These are phyloP conservation scores for Micrasema longulum DNA, from an alignment of 1,140 invertebrate species.

Conservation along the genomic window DNA sequence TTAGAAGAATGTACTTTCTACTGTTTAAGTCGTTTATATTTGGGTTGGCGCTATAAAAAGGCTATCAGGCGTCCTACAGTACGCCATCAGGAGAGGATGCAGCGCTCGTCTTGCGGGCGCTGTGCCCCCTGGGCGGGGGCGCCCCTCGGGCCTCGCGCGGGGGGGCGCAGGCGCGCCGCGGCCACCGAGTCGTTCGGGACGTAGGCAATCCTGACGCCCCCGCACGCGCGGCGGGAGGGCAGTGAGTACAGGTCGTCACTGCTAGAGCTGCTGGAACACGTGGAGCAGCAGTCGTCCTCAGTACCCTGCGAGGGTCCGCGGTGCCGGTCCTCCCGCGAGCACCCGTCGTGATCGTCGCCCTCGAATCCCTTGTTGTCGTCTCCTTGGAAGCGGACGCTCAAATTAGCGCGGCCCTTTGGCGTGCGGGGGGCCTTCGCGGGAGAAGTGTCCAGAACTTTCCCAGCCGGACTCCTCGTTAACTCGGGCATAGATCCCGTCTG, in stretches of 20 bases:
- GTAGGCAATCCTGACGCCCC: slow-evolving; percentile 88
- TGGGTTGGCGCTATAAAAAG: slow-evolving; percentile 44
- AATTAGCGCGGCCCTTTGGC: slow-evolving; percentile 57
- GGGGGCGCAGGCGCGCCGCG: slow-evolving; percentile 75
- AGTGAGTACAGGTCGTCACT: slow-evolving; percentile 86
- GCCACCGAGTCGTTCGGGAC: slow-evolving; percentile 90
- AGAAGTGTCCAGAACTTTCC: slow-evolving; percentile 55
- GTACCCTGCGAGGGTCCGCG: slow-evolving; percentile 52
- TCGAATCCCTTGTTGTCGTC: slow-evolving; percentile 72
- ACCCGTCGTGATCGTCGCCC: slow-evolving; percentile 63
- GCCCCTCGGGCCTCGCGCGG: slow-evolving; percentile 62
- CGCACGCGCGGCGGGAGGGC: slow-evolving; percentile 83
- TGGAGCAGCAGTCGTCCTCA: slow-evolving; percentile 85
- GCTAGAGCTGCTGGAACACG: slow-evolving; percentile 87
- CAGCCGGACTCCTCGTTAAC: slow-evolving; percentile 59
- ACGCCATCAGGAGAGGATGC: slow-evolving; percentile 76
- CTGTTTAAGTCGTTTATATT: slow-evolving; percentile 41
- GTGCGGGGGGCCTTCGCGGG: slow-evolving; percentile 56
- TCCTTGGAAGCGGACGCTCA: slow-evolving; percentile 75
- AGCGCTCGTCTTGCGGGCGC: slow-evolving; percentile 74
- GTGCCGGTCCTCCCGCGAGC: slow-evolving; percentile 49
- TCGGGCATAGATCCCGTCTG: slow-evolving; percentile 78
- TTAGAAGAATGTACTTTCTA: too few relatives aligned
- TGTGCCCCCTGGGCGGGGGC: slow-evolving; percentile 55
- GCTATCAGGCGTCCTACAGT: slow-evolving; percentile 22